Evolutionary conservation across 2,113 vertebrate species (phyloP).

Genomic region (Rousettus leschenaultii): DNA sequence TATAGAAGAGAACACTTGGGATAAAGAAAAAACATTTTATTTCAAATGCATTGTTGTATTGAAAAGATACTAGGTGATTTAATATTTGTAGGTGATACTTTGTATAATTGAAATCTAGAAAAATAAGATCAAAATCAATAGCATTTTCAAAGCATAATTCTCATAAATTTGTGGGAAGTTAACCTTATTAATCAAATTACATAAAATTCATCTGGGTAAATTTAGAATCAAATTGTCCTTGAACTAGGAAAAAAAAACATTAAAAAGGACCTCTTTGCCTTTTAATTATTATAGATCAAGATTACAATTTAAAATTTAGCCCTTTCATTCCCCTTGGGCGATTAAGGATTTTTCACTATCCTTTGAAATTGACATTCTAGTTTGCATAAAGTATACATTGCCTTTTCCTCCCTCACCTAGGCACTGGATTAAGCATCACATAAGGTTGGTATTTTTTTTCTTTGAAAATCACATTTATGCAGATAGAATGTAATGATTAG

Average conservation of each 20-base stretch:
- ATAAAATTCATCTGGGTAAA: conserved; percentile 39
- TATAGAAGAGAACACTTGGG: neutral
- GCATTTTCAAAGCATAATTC: neutral
- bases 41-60: neutral
- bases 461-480: conserved; percentile 9
- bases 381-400: neutral
- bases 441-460: neutral
- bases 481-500: neutral
- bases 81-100: neutral
- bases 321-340: conserved; percentile 33
- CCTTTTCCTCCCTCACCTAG: neutral
- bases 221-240: conserved; percentile 48
- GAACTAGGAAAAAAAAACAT: conserved; percentile 15
- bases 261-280: conserved; percentile 38
- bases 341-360: conserved; percentile 16
- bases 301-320: conserved; percentile 56
- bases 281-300: conserved; percentile 49
- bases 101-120: conserved; percentile 1
- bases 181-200: conserved; percentile 24
- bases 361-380: conserved; percentile 32
- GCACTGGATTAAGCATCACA: neutral
- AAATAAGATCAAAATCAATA: conserved; percentile 1
- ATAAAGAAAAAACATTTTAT: neutral
- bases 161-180: conserved; percentile 31
- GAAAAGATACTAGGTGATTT: neutral